A percentile compares a stretch with the other conserved stretches of the same genome.
These are phyloP conservation scores for Coregonus suidteri DNA, from an alignment of 2,797 vertebrate genomes.

Conservation along the genomic window DNA sequence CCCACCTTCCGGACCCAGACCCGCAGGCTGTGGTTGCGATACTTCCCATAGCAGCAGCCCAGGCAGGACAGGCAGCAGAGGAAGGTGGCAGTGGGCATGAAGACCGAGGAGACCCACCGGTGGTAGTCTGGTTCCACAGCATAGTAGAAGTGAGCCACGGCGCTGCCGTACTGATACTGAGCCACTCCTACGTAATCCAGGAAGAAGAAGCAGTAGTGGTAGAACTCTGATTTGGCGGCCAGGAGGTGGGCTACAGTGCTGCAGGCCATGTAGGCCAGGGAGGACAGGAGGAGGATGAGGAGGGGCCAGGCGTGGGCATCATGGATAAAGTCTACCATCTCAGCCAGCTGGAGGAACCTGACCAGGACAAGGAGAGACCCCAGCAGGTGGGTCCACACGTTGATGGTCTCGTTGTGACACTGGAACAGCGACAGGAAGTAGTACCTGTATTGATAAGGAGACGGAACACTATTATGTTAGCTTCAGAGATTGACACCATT, in stretches of 20 bases:
- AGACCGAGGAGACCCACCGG: constrained; percentile 61
- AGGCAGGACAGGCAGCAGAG: constrained; percentile 86
- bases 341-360: constrained; percentile 63
- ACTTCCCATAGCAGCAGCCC: constrained; percentile 89
- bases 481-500: background rate
- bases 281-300: constrained; percentile 79
- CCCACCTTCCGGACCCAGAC: constrained; percentile 74
- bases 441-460: constrained; percentile 56
- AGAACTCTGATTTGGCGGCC: constrained; percentile 85
- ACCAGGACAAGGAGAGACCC: constrained; percentile 76
- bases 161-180: constrained; percentile 88
- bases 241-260: constrained; percentile 86
- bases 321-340: constrained; percentile 76
- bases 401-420: constrained; percentile 90
- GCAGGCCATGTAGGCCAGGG: constrained; percentile 80
- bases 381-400: constrained; percentile 89
- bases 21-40: constrained; percentile 66
- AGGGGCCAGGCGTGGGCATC: constrained; percentile 85
- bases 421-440: constrained; percentile 87
- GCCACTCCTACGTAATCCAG: constrained; percentile 92
- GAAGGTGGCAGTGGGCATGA: constrained; percentile 77
- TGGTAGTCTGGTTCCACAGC: constrained; percentile 79
- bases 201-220: constrained; percentile 86
- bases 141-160: constrained; percentile 86
- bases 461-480: too few relatives aligned